These are phyloP conservation scores for Aporophyla lueneburgensis DNA, from an alignment of 2,888 invertebrate genomes.

Conservation along the genomic window DNA sequence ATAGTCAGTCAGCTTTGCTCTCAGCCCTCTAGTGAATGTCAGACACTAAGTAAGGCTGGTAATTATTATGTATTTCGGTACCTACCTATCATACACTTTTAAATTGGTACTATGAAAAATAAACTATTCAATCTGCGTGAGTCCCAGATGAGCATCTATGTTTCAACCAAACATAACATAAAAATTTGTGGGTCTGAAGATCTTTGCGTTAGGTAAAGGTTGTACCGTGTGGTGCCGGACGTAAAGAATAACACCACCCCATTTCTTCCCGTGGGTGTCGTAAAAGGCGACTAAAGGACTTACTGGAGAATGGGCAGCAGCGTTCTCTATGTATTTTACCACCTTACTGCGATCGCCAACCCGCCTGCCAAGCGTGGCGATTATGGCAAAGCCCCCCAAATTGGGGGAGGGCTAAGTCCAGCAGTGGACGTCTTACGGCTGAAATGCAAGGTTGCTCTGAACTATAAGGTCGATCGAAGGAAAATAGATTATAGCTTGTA, in stretches of 20 bases:
- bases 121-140: neutral
- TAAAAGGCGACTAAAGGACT: too few relatives aligned
- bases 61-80: neutral
- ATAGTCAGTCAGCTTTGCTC: neutral
- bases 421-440: too few relatives aligned
- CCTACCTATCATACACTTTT: neutral
- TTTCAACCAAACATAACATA: neutral
- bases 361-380: too few relatives aligned
- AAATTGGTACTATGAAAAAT: neutral
- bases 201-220: neutral
- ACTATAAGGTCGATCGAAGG: neutral
- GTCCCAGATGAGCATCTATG: constrained; percentile 9
- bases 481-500: neutral
- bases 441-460: too few relatives aligned
- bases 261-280: too few relatives aligned
- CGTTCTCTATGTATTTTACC: too few relatives aligned
- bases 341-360: too few relatives aligned
- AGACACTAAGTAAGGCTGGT: neutral
- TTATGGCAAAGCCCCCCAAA: too few relatives aligned
- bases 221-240: too few relatives aligned
- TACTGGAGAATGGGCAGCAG: too few relatives aligned
- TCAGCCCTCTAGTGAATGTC: neutral
- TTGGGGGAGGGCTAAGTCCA: too few relatives aligned
- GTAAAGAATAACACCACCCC: too few relatives aligned
- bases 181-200: neutral